These are phyloP conservation scores for Clarias fuscus DNA, from an alignment of 2,797 vertebrate genomes.

Conservation along the genomic window DNA sequence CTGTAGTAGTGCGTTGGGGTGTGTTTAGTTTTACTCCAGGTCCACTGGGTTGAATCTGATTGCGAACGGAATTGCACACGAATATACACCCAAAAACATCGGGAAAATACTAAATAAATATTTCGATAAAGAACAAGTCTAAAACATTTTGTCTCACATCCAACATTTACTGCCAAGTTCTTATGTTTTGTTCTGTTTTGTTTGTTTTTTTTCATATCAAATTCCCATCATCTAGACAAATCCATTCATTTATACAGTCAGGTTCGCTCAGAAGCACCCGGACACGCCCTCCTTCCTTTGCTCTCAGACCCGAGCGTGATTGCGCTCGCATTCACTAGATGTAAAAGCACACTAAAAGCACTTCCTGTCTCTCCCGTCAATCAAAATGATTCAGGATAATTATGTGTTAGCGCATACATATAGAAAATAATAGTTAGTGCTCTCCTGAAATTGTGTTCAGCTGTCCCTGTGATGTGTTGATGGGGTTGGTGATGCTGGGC, in stretches of 20 bases:
- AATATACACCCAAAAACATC: not conserved
- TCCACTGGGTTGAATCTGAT: not conserved
- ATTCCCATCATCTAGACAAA: not conserved
- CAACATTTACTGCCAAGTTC: no score
- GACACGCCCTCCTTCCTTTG: not conserved
- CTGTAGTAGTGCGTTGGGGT: no score
- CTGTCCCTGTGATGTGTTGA: not conserved
- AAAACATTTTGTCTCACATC: no score
- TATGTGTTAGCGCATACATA: not conserved
- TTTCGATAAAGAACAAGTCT: no score
- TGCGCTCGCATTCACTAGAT: not conserved
- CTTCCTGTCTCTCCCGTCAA: not conserved
- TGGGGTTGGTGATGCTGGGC: not conserved
- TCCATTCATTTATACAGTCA: not conserved
- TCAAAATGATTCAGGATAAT: not conserved
- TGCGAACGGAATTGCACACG: not conserved
- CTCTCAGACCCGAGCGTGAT: not conserved
- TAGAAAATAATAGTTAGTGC: not conserved
- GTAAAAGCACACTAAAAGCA: not conserved
- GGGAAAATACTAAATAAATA: no score
- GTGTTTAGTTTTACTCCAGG: not conserved
- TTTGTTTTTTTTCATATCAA: not conserved
- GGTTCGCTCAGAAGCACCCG: not conserved
- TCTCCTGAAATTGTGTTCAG: constrained; percentile 3
- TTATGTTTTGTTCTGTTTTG: no score